Percentiles rank a stretch among this genome's conserved stretches.
Conservation (phyloP, 2,797 vertebrate species). For the Carapus acus region DNA sequence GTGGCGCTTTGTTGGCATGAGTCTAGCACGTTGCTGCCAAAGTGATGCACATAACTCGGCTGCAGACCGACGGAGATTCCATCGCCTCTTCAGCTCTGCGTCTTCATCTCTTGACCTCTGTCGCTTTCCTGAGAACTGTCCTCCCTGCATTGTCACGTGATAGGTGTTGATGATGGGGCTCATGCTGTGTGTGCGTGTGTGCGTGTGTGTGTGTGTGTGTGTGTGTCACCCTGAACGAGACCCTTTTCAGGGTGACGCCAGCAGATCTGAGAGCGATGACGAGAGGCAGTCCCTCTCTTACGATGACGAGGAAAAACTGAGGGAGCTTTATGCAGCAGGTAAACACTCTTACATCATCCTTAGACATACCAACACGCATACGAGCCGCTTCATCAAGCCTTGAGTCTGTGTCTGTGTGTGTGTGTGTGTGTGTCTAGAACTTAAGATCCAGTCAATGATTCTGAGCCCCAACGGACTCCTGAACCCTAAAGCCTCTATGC, state of each 20-base stretch:
- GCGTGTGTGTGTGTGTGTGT: not conserved
- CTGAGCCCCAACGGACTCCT: constrained; percentile 89
- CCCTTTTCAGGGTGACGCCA: constrained; percentile 91
- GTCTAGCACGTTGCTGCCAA: constrained; percentile 60
- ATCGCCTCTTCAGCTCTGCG: constrained; percentile 28
- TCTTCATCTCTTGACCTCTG: constrained; percentile 34
- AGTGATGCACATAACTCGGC: constrained; percentile 63
- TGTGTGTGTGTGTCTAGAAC: constrained; percentile 64
- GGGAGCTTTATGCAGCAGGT: constrained; percentile 82
- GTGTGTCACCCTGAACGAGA: no score
- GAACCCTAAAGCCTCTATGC: constrained; percentile 82
- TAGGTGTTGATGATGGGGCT: constrained; percentile 18
- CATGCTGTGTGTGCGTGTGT: constrained; percentile 24
- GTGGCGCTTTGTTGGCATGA: constrained; percentile 69
- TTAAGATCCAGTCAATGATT: constrained; percentile 88
- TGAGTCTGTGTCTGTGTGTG: constrained; percentile 6
- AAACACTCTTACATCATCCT: constrained; percentile 12
- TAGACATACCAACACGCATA: not conserved
- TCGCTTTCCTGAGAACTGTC: not conserved
- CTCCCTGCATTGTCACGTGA: constrained; percentile 27
- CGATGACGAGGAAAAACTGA: constrained; percentile 88
- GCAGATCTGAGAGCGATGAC: constrained; percentile 86
- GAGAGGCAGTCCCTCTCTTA: constrained; percentile 82
- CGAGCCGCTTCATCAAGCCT: not conserved
- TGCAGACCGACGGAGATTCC: constrained; percentile 55